These are phyloP conservation scores for Protomyctophum bolini DNA, from an alignment of 2,113 vertebrate genomes.

Conservation along the genomic window DNA sequence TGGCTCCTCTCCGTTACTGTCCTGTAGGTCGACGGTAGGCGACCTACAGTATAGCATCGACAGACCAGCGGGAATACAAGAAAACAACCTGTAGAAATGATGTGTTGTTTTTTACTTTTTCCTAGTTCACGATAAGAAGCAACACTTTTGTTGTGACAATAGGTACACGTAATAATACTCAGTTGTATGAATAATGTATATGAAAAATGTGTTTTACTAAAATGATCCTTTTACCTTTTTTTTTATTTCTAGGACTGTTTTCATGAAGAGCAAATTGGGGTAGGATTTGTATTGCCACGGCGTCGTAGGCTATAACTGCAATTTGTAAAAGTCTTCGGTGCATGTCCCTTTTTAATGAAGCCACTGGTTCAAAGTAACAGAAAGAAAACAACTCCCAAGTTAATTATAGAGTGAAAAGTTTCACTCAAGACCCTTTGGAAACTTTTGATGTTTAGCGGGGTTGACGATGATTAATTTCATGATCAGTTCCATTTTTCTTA, in stretches of 20 bases:
- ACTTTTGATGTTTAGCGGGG: constrained; percentile 16
- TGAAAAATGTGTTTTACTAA: constrained; percentile 52
- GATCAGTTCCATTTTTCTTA: not conserved
- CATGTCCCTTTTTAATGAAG: constrained; percentile 49
- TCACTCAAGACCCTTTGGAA: constrained; percentile 19
- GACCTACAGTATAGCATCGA: constrained; percentile 48
- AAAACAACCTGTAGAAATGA: constrained; percentile 51
- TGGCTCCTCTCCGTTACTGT: constrained; percentile 54
- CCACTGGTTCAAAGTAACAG: constrained; percentile 34
- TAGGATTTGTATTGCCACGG: constrained; percentile 47
- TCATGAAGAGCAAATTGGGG: constrained; percentile 42
- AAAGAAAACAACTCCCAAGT: constrained; percentile 28
- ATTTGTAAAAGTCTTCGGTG: constrained; percentile 43
- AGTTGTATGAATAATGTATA: constrained; percentile 48
- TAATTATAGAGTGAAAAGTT: constrained; percentile 38
- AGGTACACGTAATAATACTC: constrained; percentile 48
- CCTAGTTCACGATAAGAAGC: constrained; percentile 50
- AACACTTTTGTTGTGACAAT: constrained; percentile 42
- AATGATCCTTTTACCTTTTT: constrained; percentile 11
- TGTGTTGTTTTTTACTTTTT: constrained; percentile 45
- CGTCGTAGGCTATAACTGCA: constrained; percentile 34
- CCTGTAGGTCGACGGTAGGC: constrained; percentile 62
- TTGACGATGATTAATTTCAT: not conserved
- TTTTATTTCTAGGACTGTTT: constrained; percentile 52
- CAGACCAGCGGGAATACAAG: constrained; percentile 47